Evolutionary conservation across 1,140 invertebrate species (phyloP).

Genomic region (Drosophila rhopaloa): DNA sequence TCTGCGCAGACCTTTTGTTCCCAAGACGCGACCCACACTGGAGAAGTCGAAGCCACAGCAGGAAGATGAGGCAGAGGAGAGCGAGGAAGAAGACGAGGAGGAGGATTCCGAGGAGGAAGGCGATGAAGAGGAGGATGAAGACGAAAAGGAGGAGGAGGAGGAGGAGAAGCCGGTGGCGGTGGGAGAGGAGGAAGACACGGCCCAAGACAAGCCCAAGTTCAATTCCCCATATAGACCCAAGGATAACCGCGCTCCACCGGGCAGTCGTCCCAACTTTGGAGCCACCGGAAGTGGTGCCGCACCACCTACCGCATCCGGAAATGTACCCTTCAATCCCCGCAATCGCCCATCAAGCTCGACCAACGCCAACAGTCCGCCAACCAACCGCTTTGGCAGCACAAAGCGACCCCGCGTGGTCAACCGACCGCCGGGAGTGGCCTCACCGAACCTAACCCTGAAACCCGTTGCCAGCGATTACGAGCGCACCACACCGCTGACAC

Average conservation of each 20-base stretch:
- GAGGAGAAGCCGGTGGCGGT: constrained; percentile 5
- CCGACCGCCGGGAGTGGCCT: constrained; percentile 64
- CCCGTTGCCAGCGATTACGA: constrained; percentile 73
- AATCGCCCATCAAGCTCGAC: constrained; percentile 31
- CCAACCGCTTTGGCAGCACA: constrained; percentile 62
- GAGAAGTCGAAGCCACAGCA: constrained; percentile 6
- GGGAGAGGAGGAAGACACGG: constrained; percentile 9
- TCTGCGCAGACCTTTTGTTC: constrained; percentile 52
- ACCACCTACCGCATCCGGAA: constrained; percentile 32
- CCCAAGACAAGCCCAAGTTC: constrained; percentile 24
- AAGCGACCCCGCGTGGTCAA: constrained; percentile 75
- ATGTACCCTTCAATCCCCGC: constrained; percentile 69
- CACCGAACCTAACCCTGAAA: constrained; percentile 65
- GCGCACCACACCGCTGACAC: constrained; percentile 68
- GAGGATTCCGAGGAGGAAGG: constrained; percentile 46
- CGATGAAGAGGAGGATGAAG: constrained; percentile 39
- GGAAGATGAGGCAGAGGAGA: constrained; percentile 27
- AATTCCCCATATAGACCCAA: constrained; percentile 54
- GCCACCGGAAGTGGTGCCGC: constrained; percentile 19
- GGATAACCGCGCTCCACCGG: constrained; percentile 69
- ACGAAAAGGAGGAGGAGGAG: constrained; percentile 12
- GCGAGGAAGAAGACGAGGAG: constrained; percentile 34
- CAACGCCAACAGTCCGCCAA: neutral
- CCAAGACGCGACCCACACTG: constrained; percentile 23
- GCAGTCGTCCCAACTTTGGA: constrained; percentile 50